Percentiles rank a stretch among this genome's conserved stretches.
These are phyloP conservation scores for Sarcophaga subvicina DNA, from an alignment of 2,888 invertebrate species.

Conservation along the genomic window DNA sequence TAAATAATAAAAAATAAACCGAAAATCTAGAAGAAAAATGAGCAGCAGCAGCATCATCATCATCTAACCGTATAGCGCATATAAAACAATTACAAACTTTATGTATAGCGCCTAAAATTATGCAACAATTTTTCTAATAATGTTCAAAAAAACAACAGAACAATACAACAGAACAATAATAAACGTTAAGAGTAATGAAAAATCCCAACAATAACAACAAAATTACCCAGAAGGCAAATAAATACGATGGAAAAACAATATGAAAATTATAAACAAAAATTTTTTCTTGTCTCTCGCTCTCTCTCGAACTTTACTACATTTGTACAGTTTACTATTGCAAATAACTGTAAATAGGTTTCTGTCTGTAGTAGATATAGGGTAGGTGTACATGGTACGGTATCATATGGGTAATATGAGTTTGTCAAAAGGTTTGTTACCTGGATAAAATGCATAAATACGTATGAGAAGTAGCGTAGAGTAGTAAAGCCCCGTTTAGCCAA, in stretches of 20 bases:
- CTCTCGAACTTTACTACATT: neutral
- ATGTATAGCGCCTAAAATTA: conserved; percentile 57
- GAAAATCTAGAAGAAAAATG: conserved; percentile 6
- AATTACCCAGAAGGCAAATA: conserved; percentile 46
- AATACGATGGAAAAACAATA: conserved; percentile 48
- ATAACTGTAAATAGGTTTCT: neutral
- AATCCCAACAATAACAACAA: conserved; percentile 1
- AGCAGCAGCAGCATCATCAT: neutral
- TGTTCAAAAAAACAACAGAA: neutral
- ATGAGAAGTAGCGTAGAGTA: too few relatives aligned
- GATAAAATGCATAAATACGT: too few relatives aligned
- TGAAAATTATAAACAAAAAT: conserved; percentile 52
- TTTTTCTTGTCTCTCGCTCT: neutral
- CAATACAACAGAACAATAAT: neutral
- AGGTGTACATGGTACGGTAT: too few relatives aligned
- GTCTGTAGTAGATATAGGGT: neutral
- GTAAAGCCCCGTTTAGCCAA: too few relatives aligned
- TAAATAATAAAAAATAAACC: neutral
- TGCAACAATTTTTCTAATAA: conserved; percentile 26
- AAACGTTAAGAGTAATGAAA: neutral
- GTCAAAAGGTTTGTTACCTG: too few relatives aligned
- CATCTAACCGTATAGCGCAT: neutral
- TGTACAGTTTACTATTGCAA: conserved; percentile 3
- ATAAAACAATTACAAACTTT: conserved; percentile 56
- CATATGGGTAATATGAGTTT: too few relatives aligned